Evolutionary conservation across 2,113 vertebrate species (phyloP).

Genomic region (Catharus bicknelli): DNA sequence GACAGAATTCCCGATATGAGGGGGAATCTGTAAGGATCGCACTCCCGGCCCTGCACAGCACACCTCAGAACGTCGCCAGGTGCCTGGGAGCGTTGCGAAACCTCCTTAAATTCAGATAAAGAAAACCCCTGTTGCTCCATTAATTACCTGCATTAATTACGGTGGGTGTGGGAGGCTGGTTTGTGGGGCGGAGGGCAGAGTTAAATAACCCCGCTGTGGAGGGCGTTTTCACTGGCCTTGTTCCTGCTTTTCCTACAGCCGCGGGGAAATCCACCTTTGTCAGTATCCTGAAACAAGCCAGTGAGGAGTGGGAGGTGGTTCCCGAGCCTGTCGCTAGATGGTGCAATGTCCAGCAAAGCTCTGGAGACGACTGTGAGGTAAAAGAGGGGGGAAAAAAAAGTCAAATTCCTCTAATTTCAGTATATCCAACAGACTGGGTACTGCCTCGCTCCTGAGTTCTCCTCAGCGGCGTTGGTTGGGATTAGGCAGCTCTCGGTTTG

Average conservation of each 20-base stretch:
- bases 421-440: too few species aligned
- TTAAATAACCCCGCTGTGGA: not conserved
- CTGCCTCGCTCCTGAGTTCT: accelerated
- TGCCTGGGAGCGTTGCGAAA: not conserved
- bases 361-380: constrained; percentile 87
- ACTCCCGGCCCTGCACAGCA: not conserved
- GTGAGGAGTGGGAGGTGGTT: constrained; percentile 89
- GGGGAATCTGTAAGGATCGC: not conserved
- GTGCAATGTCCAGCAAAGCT: constrained; percentile 89
- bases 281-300: constrained; percentile 81
- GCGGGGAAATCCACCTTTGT: constrained; percentile 93
- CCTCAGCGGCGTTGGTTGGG: accelerated
- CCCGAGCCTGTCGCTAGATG: constrained; percentile 92
- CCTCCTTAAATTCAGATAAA: not conserved
- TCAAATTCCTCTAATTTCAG: not conserved
- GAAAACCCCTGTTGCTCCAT: accelerated
- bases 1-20: accelerated
- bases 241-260: constrained; percentile 69
- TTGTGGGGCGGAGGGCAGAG: not conserved
- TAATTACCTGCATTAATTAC: too few species aligned
- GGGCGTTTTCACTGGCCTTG: not conserved
- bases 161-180: accelerated
- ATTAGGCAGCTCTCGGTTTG: accelerated
- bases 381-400: not conserved
- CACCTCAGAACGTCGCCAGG: not conserved